These are phyloP conservation scores for Smutsia gigantea DNA, from an alignment of 2,797 vertebrate genomes.

Conservation along the genomic window DNA sequence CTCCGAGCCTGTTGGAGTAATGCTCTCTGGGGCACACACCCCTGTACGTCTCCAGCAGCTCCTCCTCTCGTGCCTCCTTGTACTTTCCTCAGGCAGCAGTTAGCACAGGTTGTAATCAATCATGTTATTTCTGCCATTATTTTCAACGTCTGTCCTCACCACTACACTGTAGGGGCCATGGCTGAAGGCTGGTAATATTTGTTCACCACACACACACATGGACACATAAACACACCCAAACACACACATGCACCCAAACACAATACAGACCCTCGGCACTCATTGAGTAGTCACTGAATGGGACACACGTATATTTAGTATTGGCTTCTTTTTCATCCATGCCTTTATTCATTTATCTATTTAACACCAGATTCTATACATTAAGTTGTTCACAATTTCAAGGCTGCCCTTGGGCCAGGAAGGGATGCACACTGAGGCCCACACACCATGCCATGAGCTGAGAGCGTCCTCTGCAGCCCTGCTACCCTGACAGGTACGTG, in stretches of 20 bases:
- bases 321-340: neutral
- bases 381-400: neutral
- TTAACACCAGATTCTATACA: neutral
- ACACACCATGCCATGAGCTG: neutral
- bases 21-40: no score
- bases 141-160: neutral
- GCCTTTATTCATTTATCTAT: neutral
- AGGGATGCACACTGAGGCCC: no score
- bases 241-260: fast-evolving
- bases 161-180: neutral
- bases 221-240: neutral
- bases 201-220: neutral
- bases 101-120: neutral
- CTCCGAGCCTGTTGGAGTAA: neutral
- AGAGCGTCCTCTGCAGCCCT: no score
- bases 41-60: neutral
- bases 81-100: neutral
- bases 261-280: neutral
- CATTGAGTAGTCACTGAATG: neutral
- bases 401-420: no score
- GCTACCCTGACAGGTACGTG: neutral
- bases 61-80: neutral
- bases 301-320: neutral
- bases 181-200: neutral
- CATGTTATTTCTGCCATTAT: neutral